phyloP scores from a whole-genome alignment of 1,140 invertebrate genomes.

The Chrysoperla carnea region DNA sequence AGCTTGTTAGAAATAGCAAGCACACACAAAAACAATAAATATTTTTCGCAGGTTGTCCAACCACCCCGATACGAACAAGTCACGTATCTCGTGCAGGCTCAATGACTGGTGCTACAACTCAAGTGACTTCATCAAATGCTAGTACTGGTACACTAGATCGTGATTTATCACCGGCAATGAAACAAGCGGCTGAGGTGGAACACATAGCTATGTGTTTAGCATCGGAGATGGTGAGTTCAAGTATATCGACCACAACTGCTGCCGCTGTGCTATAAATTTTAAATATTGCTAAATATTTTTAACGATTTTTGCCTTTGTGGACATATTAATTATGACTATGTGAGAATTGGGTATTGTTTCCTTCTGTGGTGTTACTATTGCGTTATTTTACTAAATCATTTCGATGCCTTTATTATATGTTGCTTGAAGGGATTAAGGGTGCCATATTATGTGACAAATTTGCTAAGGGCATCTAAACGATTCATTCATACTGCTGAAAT shows the following conservation, averaged over 20 bases:
- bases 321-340: not conserved
- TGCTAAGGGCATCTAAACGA: no score
- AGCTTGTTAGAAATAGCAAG: not conserved
- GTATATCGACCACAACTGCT: slow-evolving; percentile 2
- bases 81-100: slow-evolving; percentile 18
- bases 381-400: not conserved
- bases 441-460: no score
- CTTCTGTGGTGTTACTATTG: not conserved
- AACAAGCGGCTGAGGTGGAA: slow-evolving; percentile 35
- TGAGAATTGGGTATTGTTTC: not conserved
- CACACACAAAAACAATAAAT: not conserved
- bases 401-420: not conserved
- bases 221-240: slow-evolving; percentile 54
- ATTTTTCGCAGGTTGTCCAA: slow-evolving; percentile 31
- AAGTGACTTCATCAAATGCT: not conserved
- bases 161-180: slow-evolving; percentile 23
- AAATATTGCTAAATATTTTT: not conserved
- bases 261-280: slow-evolving; percentile 1
- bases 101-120: slow-evolving; percentile 10
- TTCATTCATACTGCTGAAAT: no score
- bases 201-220: slow-evolving; percentile 57
- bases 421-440: no score
- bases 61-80: slow-evolving; percentile 28
- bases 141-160: slow-evolving; percentile 11
- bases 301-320: not conserved